Evolutionary conservation across 2,113 vertebrate species (phyloP).

Genomic region (Calonectris borealis): DNA sequence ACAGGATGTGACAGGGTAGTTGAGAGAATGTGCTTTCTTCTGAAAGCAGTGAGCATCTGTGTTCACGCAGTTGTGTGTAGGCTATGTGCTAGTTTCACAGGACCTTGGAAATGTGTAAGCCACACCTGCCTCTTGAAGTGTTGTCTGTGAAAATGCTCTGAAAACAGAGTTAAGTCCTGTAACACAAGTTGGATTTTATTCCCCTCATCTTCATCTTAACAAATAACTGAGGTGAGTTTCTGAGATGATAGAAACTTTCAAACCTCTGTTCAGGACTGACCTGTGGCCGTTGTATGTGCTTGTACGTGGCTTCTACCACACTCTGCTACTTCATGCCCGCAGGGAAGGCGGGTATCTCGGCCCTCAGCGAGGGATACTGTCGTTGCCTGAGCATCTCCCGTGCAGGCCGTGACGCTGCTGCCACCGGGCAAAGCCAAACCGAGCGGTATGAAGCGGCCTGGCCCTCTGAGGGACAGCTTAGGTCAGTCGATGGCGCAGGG

Average conservation of each 20-base stretch:
- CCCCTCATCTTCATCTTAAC: not conserved
- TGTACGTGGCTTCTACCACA: not conserved
- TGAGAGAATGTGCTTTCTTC: fast-evolving
- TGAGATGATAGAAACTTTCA: too few species aligned
- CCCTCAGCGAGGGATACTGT: not conserved
- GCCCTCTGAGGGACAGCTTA: not conserved
- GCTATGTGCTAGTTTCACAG: fast-evolving
- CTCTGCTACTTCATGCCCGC: fast-evolving
- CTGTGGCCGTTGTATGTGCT: fast-evolving
- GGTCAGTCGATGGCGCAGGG: fast-evolving
- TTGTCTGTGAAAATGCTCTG: fast-evolving
- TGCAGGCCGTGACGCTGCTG: not conserved
- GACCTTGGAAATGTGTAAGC: fast-evolving
- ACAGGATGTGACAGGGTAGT: fast-evolving
- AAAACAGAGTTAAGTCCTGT: fast-evolving
- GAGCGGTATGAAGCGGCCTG: fast-evolving
- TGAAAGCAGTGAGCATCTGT: fast-evolving
- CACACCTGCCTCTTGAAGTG: fast-evolving
- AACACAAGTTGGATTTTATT: not conserved
- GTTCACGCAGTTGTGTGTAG: not conserved
- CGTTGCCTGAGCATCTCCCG: fast-evolving
- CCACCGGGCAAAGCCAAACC: too few species aligned
- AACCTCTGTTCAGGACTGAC: not conserved
- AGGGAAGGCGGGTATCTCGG: fast-evolving
- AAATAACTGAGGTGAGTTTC: not conserved